Evolutionary conservation across 2,113 vertebrate genomes (phyloP).

Genomic region (Ardeotis arabs): DNA sequence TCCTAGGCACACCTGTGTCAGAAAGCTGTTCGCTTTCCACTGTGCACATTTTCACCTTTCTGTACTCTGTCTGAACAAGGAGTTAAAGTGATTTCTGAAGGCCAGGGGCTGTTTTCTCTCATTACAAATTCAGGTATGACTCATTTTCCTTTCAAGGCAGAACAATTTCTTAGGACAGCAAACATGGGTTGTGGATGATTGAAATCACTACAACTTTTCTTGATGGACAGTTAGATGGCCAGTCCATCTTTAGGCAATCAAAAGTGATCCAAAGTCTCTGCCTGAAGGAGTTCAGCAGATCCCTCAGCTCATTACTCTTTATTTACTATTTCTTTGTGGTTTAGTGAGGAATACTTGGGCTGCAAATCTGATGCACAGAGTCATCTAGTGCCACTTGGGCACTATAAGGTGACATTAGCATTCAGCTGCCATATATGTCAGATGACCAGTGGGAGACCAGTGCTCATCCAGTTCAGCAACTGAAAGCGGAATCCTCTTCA

Average conservation of each 20-base stretch:
- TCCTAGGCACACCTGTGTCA: background rate
- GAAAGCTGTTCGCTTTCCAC: background rate
- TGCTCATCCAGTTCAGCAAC: background rate
- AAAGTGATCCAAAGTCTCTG: background rate
- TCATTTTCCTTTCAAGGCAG: background rate
- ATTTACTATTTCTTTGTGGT: background rate
- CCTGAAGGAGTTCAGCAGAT: background rate
- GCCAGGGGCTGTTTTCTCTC: background rate
- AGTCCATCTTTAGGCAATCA: background rate
- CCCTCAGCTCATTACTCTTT: background rate
- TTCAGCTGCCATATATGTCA: background rate
- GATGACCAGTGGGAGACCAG: background rate
- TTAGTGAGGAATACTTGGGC: background rate
- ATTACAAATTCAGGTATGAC: background rate
- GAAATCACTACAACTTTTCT: background rate
- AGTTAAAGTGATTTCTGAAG: background rate
- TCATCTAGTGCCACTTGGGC: background rate
- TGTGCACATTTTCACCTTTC: background rate
- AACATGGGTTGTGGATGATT: background rate
- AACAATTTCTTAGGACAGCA: background rate
- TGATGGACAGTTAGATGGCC: background rate
- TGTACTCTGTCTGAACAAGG: background rate
- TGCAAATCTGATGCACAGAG: background rate
- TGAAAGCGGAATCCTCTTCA: background rate
- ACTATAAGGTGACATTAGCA: background rate